Evolutionary conservation across 1,140 invertebrate genomes (phyloP).

Genomic region (Liolophura sinensis): DNA sequence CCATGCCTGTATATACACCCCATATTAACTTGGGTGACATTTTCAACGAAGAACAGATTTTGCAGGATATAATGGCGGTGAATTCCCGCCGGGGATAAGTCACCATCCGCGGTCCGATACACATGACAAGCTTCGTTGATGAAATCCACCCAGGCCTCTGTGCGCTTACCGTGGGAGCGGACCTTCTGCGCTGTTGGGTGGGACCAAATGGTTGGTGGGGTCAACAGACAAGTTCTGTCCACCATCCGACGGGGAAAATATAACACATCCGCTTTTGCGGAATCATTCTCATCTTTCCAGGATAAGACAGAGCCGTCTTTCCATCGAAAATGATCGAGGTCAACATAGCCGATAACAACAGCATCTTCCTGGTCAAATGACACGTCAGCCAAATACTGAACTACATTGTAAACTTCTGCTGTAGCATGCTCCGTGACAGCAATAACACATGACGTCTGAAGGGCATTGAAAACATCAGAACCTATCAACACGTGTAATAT

Average conservation of each 20-base stretch:
- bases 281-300: background rate
- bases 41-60: slow-evolving; percentile 30
- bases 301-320: slow-evolving; percentile 16
- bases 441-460: slow-evolving; percentile 11
- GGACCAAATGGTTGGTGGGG: background rate
- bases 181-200: slow-evolving; percentile 11
- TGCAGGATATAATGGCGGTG: slow-evolving; percentile 36
- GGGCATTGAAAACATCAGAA: too few species aligned
- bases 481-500: too few species aligned
- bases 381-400: slow-evolving; percentile 9
- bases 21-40: slow-evolving; percentile 18
- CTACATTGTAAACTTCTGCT: background rate
- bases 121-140: slow-evolving; percentile 37
- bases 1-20: background rate
- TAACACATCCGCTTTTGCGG: slow-evolving; percentile 14
- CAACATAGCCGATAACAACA: slow-evolving; percentile 20
- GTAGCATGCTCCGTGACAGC: slow-evolving; percentile 3
- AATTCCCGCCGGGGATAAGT: slow-evolving; percentile 28
- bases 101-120: slow-evolving; percentile 28
- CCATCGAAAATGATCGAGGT: slow-evolving; percentile 24
- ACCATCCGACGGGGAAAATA: slow-evolving; percentile 22
- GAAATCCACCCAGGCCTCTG: slow-evolving; percentile 24
- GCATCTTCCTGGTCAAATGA: slow-evolving; percentile 20
- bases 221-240: slow-evolving; percentile 37
- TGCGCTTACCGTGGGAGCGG: slow-evolving; percentile 14